A percentile compares a stretch with the other conserved stretches of the same genome.
phyloP scores from a whole-genome alignment of 2,888 invertebrate species.

The Malacosoma neustria region DNA sequence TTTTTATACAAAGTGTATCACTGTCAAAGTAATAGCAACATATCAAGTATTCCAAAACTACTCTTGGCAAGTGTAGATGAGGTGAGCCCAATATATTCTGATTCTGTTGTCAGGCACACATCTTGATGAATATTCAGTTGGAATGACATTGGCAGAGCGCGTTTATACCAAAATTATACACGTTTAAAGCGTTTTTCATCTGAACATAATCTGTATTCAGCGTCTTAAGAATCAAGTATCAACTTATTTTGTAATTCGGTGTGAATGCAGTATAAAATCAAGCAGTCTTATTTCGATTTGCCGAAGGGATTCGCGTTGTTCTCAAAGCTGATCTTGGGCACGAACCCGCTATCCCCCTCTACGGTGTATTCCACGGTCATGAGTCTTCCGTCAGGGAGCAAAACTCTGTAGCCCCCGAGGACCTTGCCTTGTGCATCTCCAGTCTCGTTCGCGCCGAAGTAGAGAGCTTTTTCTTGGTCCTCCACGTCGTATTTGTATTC shows the following conservation, averaged over 20 bases:
- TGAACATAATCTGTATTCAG: no score
- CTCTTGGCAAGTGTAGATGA: no score
- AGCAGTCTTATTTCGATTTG: slow-evolving; percentile 36
- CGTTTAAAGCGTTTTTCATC: no score
- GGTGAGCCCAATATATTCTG: no score
- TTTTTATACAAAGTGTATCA: no score
- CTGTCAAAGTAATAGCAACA: no score
- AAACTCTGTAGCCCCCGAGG: slow-evolving; percentile 79
- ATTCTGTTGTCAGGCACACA: no score
- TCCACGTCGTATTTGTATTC: slow-evolving; percentile 84
- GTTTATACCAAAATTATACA: no score
- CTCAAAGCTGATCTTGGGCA: slow-evolving; percentile 79
- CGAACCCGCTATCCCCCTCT: slow-evolving; percentile 82
- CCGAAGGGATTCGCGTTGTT: slow-evolving; percentile 76
- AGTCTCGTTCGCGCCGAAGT: slow-evolving; percentile 80
- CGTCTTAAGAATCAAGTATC: no score
- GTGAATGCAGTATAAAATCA: background rate
- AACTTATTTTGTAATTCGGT: background rate
- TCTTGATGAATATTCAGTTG: no score
- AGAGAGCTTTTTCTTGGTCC: slow-evolving; percentile 79
- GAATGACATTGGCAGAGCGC: no score
- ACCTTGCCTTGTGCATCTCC: slow-evolving; percentile 79
- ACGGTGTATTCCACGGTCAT: slow-evolving; percentile 84
- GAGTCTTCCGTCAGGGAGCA: slow-evolving; percentile 80
- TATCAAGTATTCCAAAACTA: no score